Base-by-base conservation (phyloP, 2,113 vertebrate species). In the Engystomops pustulosus region DNA sequence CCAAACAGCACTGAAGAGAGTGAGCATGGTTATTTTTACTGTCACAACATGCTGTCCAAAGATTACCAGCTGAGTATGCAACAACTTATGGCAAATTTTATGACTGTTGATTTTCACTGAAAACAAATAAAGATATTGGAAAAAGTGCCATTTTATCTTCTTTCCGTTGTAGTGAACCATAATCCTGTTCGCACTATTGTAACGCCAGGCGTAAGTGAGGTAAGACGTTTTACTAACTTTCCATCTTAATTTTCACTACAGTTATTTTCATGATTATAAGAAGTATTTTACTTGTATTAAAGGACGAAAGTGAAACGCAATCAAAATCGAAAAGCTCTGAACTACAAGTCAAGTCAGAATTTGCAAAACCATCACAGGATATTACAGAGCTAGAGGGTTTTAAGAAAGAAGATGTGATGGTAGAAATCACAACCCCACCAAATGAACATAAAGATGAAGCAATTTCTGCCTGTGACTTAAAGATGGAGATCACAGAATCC, bases 161-260 rank as follows among this genome's bases (percentile, higher is more conserved):
- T 38, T 71, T 74, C 34, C 49, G 1, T 58, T 75, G 18, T 38
- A 83, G 82, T 67, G 20, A 60, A 8, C 14, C 72, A 78, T 41
- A 78, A 77, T 53, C 32, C 72, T n/a, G 82, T 11, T 25, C 47
- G n/a, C 8, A 77, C 10, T 41, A 2, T 84, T 51, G 17, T 77
- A 34, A 34, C 45, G 12, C 14, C 41, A 9, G 32, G 68, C 34
- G 58, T 36, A 25, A 45, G 53, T 44, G 60, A 36, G 82, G 82
- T 84, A 77, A 84, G 60, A 9, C 32, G 9, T 41, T n/a, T 17
- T 34, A 6, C 6, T 47, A 45, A 38, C 6, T 30, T n/a, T 38
- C 25, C 5, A 17, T 14, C 32, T 27, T 79, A 1, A 17, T 2
- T 20, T 30, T 17, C 9, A 34, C 2, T 23, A 3, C 27, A 27